Base-by-base conservation (phyloP, 2,113 vertebrate species). In the Poeciliopsis occidentalis region DNA sequence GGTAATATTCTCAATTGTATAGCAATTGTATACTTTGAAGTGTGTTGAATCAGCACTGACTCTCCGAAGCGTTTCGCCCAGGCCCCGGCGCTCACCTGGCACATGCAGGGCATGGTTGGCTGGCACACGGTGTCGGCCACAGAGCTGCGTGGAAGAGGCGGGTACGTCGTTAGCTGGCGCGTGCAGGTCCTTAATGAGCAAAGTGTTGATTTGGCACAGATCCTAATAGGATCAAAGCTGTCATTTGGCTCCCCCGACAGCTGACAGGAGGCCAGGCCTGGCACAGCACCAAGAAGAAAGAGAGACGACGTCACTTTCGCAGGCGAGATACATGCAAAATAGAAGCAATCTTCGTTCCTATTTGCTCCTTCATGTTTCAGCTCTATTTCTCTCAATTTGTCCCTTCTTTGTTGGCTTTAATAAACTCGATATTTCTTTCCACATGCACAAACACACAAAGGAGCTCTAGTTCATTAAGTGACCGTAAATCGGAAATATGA, bases 211-310 rank as follows among this genome's bases (percentile, higher is more conserved):
- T 94, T 95, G 94, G 94, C 92, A 85, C 84, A 30, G 85, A 88
- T 92, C 93, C 93, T 94, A 94, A 95, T 93, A 94, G 93, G 93
- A 95, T 95, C 93, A 94, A 93, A 94, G 91, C 89, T 92, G 91
- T 92, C 91, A 92, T 94, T 94, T 94, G 92, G 93, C 91, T 94
- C 91, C 88, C 89, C 79, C 41, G 81, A 90, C 91, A 90, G 92
- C 89, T 93, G 92, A 92, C 92, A 94, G 92, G 89, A 88, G 86
- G 87, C 88, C 90, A 88, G 79, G 83, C 80, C 89, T 94, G 93
- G 94, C 93, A 93, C 80, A 12, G 47, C 82, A 93, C 92, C 93
- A 95, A 92, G 86, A 92, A 87, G 88, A 78, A 91, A 90, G 81
- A 68, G 69, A 88, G 79, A 91, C 84, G 11, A 82, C 85, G 84